These are phyloP conservation scores for Andrena cerasifolii DNA, from an alignment of 1,140 invertebrate genomes.

Conservation along the genomic window DNA sequence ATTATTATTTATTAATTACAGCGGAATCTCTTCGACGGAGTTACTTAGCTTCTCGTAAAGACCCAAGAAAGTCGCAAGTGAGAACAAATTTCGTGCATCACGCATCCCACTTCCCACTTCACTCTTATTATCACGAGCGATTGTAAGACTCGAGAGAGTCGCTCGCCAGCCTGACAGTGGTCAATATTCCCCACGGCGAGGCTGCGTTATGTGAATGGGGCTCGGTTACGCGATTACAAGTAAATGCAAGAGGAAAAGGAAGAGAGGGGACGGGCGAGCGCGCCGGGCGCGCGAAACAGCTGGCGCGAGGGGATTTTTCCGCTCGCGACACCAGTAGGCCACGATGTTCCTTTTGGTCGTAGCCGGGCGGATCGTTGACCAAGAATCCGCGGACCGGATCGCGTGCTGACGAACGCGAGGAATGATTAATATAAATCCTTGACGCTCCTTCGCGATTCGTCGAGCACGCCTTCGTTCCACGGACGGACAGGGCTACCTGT, in stretches of 20 bases:
- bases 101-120: no score
- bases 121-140: no score
- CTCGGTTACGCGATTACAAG: not conserved
- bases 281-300: not conserved
- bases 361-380: not conserved
- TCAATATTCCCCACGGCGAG: no score
- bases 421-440: slow-evolving; percentile 63
- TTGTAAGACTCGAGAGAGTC: no score
- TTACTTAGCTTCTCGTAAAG: no score
- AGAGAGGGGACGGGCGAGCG: not conserved
- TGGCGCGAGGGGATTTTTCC: not conserved
- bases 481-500: not conserved
- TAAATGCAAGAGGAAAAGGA: not conserved
- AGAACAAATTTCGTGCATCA: no score
- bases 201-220: no score
- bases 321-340: not conserved
- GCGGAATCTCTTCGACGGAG: no score
- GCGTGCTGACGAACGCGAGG: slow-evolving; percentile 15
- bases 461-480: slow-evolving; percentile 15
- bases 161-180: no score
- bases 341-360: not conserved
- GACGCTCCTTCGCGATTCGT: slow-evolving; percentile 50
- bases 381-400: not conserved
- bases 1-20: no score
- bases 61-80: no score